Conservation (phyloP, 2,888 invertebrate genomes). For the Harpagoxenus sublaevis region DNA sequence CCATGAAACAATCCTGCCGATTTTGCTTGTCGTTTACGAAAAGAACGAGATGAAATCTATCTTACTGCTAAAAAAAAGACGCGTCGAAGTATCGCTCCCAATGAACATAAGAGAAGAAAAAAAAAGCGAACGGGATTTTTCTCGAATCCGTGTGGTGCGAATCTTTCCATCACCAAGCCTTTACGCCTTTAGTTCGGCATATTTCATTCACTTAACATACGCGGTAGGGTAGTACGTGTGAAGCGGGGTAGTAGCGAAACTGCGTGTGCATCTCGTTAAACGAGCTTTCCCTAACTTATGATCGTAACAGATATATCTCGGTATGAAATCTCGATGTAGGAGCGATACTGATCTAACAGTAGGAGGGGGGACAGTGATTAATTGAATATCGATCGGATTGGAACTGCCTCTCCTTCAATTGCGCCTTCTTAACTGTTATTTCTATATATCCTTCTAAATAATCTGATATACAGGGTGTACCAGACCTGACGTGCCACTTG, state of each 20-base stretch:
- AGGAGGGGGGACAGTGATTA: background rate
- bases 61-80: conserved; percentile 31
- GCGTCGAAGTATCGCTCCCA: conserved; percentile 15
- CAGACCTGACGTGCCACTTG: too few species aligned
- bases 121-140: conserved; percentile 28
- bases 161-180: conserved; percentile 51
- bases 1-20: background rate
- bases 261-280: conserved; percentile 30
- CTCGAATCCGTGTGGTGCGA: conserved; percentile 14
- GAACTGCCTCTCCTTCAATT: background rate
- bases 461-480: too few species aligned
- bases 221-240: conserved; percentile 27
- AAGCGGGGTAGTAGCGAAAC: conserved; percentile 30
- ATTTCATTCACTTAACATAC: conserved; percentile 36
- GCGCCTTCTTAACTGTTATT: background rate
- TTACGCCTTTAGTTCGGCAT: conserved; percentile 21
- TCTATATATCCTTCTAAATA: background rate
- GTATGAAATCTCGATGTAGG: background rate
- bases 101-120: background rate
- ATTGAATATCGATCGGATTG: background rate
- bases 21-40: background rate
- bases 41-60: conserved; percentile 9
- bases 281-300: conserved; percentile 17
- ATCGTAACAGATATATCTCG: conserved; percentile 35
- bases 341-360: background rate